Percentiles rank a stretch among this genome's conserved stretches.
phyloP scores from a whole-genome alignment of 2,888 invertebrate genomes.

The Toxonevra muliebris region DNA sequence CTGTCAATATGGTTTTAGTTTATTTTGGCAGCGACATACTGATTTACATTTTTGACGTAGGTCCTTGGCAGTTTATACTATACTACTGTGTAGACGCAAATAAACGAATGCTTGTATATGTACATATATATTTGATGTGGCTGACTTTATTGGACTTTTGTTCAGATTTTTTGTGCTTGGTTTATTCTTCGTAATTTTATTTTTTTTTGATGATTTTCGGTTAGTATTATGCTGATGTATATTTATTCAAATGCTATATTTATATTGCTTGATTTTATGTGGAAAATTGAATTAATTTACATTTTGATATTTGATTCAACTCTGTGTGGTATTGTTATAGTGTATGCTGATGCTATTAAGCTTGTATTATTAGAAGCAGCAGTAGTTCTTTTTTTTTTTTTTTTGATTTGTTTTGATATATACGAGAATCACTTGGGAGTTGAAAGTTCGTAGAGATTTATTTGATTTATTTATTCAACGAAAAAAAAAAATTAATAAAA shows the following conservation, averaged over 20 bases:
- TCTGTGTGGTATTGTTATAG: constrained; percentile 23
- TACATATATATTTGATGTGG: constrained; percentile 1
- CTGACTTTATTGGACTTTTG: constrained; percentile 31
- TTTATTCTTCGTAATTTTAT: not conserved
- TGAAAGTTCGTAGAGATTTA: constrained; percentile 13
- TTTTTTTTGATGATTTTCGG: not conserved
- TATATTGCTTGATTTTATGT: constrained; percentile 17
- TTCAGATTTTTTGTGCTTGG: constrained; percentile 24
- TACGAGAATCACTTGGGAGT: constrained; percentile 15
- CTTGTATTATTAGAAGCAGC: not conserved
- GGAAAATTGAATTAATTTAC: constrained; percentile 44
- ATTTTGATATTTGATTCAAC: constrained; percentile 29
- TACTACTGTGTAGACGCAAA: no score
- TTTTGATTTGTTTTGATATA: constrained; percentile 14
- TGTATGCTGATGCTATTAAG: not conserved
- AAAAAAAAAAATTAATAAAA: not conserved
- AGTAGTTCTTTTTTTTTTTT: not conserved
- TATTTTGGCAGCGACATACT: constrained; percentile 12
- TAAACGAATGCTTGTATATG: not conserved
- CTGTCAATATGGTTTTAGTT: constrained; percentile 47
- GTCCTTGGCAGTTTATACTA: not conserved
- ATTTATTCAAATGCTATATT: constrained; percentile 30
- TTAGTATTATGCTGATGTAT: not conserved
- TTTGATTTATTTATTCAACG: not conserved
- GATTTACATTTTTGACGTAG: constrained; percentile 13